Base-by-base conservation (phyloP, 1,140 invertebrate species). In the Bombus huntii region DNA sequence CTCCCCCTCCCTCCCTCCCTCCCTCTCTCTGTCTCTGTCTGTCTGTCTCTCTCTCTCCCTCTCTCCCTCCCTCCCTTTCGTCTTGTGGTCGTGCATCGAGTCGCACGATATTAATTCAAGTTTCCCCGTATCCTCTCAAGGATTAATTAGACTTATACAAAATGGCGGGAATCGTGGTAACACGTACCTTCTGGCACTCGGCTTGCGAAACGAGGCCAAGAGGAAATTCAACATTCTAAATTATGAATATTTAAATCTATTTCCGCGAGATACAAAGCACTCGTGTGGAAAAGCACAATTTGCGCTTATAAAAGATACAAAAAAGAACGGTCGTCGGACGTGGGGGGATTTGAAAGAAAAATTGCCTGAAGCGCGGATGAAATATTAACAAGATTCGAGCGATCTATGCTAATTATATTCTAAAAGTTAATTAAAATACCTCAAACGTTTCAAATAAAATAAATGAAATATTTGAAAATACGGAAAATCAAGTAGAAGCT, bases 21-120 rank as follows among this genome's bases (percentile, higher is more conserved):
- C 28, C 0, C 59, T 13, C 28, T 0, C 28, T 1, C 9, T 0
- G 8, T 1, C 10, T 12, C 25, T 6, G 0, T 34, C 34, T 6
- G 5, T 66, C n/a, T 15, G 12, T 6, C 47, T 18, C 53, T 57
- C 1, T 18, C 59, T 62, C 25, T 12, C 9, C 12, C 1, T 18
- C 59, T 62, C 25, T 12, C 9, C 12, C 3, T 62, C 59, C 3
- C 28, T 62, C 18, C 6, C 6, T 22, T n/a, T 62, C 28, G 47
- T 25, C 28, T 62, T 62, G 47, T 53, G 18, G 18, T 18, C 71
- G 25, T 42, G 37, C 18, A 25, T 13, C 66, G 15, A 72, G 34
- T 72, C 39, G 66, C 53, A 25, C 39, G 37, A 65, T 80, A 85
- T 59, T 72, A 72, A 72, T 72, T 72, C 66, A 44, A 59, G 74